Base-by-base conservation (phyloP, 2,797 vertebrate genomes). In the Acrossocheilus fasciatus region DNA sequence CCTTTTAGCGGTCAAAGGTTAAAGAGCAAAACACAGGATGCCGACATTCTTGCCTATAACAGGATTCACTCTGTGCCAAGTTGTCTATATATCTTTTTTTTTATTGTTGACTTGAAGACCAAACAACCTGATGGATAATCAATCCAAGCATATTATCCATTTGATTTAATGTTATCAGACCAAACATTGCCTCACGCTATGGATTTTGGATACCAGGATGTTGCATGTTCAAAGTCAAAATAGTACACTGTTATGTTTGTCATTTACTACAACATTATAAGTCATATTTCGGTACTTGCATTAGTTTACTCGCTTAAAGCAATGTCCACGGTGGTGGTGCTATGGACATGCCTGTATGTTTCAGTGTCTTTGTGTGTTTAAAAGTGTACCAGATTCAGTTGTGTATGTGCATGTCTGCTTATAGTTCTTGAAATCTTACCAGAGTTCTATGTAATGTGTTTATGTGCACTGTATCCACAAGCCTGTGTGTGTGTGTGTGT, bases 141-240 rank as follows among this genome's bases (percentile, higher is more conserved):
- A 66, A 50, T 41, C 68, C 41, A 75, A 30, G 88, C 43, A 39
- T 64, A 20, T 36, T 59, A 47, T 47, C 26, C 62, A 76, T 87
- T 23, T 30, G 72, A 62, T 83, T 78, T 73, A 69, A 88, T 26
- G 86, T 72, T 70, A 76, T 64, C 69, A 93, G 92, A 96, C 94
- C 92, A 94, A 93, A 93, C 84, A 69, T 90, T 90, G 87, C 89
- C 89, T 92, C 88, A 88, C 84, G 6, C 8, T 86, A 41, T 74
- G 45, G 77, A 82, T 77, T 81, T 39, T 50, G 43, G 23, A 78
- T 30, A 20, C 73, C 23, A 80, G 57, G 75, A 59, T 86, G 73
- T 79, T 69, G 47, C 39, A 73, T 76, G 70, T 84, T 66, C 50
- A 20, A 81, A 45, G 88, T 89, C 87, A 89, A 66, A 81, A 81